Conservation (phyloP, 2,113 vertebrate genomes). For the Cebus imitator region DNA sequence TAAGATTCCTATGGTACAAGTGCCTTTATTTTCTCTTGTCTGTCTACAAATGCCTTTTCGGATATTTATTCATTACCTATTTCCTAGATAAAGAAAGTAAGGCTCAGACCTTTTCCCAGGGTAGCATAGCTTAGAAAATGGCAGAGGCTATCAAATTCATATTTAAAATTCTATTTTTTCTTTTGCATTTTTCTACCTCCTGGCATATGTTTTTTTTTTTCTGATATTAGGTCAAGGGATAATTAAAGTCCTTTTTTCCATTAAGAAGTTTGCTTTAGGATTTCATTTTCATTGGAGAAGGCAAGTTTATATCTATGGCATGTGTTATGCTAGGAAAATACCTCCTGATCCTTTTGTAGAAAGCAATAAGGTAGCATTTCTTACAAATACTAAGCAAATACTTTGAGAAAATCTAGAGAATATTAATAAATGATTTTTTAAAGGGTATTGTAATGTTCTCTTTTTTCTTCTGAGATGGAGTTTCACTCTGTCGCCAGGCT, state of each 20-base stretch:
- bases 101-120: neutral
- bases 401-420: neutral
- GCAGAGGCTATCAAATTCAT: neutral
- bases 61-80: neutral
- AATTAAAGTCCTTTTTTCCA: neutral
- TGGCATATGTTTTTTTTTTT: neutral
- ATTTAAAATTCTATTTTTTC: neutral
- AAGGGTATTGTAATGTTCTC: neutral
- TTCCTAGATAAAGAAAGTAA: neutral
- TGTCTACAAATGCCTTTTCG: neutral
- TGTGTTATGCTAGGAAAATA: neutral
- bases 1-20: neutral
- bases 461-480: too few relatives aligned
- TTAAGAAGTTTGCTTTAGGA: neutral
- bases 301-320: neutral
- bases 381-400: neutral
- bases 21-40: slow-evolving; percentile 5
- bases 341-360: neutral
- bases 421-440: neutral
- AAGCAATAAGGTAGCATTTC: neutral
- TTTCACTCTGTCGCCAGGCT: too few relatives aligned
- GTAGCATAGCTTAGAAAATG: neutral
- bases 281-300: neutral
- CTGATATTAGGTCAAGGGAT: neutral
- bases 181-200: neutral